phyloP scores from a whole-genome alignment of 2,113 vertebrate genomes.

The Clarias macrocephalus region DNA sequence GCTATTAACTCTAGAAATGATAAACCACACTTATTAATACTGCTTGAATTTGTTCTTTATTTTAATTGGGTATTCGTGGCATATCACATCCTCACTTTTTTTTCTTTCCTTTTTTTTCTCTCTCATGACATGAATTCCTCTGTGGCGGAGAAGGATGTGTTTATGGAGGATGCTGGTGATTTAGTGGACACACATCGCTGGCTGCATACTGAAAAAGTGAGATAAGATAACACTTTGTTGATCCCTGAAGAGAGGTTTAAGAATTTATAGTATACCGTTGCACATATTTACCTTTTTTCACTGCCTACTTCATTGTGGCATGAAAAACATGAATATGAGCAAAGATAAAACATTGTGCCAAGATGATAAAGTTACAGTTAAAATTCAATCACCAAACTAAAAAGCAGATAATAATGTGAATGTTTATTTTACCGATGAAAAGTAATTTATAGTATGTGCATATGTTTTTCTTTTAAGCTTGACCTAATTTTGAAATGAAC shows the following conservation, averaged over 20 bases:
- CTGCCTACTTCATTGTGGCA: not conserved
- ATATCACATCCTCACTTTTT: not conserved
- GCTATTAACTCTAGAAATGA: not conserved
- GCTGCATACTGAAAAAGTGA: not conserved
- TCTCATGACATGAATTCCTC: not conserved
- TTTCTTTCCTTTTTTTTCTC: too few species aligned
- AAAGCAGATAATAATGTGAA: not conserved
- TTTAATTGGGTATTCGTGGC: not conserved
- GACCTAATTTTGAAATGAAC: not conserved
- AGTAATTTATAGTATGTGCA: not conserved
- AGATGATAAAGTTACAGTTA: not conserved
- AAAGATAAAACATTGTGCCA: not conserved
- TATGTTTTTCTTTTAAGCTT: not conserved
- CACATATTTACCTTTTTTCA: not conserved
- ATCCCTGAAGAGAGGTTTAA: not conserved
- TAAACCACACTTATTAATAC: not conserved
- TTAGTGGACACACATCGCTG: not conserved
- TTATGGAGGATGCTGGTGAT: not conserved
- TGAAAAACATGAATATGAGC: not conserved
- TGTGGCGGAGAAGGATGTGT: not conserved
- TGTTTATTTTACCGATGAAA: not conserved
- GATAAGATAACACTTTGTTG: not conserved
- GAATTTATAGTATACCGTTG: not conserved
- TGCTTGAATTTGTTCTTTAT: not conserved
- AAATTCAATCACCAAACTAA: not conserved